A percentile compares a stretch with the other conserved stretches of the same genome.
These are phyloP conservation scores for Sminthurinus signatus DNA, from an alignment of 1,140 invertebrate genomes.

Conservation along the genomic window DNA sequence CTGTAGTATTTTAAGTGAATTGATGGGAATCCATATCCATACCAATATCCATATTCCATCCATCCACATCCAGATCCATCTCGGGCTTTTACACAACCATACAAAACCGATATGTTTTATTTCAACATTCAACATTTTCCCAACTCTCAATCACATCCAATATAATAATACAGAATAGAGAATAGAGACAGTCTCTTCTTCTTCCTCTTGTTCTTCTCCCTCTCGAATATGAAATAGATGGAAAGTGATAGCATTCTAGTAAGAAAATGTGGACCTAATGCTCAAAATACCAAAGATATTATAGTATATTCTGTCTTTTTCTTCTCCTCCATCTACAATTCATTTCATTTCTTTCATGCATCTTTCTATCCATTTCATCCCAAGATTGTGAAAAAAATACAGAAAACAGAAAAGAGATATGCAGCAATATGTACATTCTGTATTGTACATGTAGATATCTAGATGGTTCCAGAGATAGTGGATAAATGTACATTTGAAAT, in stretches of 20 bases:
- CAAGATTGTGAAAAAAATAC: too few species aligned
- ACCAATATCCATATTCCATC: slow-evolving; percentile 27
- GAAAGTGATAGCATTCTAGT: neutral
- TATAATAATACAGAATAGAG: neutral
- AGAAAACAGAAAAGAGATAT: too few species aligned
- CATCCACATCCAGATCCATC: slow-evolving; percentile 13
- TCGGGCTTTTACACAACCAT: neutral
- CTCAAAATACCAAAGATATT: slow-evolving; percentile 18
- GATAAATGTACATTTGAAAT: too few species aligned
- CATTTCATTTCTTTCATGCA: too few species aligned
- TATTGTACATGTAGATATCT: too few species aligned
- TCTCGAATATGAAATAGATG: neutral
- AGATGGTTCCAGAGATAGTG: too few species aligned
- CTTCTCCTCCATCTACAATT: too few species aligned
- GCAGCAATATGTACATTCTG: too few species aligned
- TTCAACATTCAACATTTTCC: slow-evolving; percentile 29
- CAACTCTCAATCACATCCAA: slow-evolving; percentile 7
- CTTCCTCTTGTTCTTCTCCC: too few species aligned
- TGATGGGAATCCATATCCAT: slow-evolving; percentile 29
- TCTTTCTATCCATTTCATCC: too few species aligned
- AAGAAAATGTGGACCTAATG: neutral
- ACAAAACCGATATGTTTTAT: slow-evolving; percentile 23
- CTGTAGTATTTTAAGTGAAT: neutral
- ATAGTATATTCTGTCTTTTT: too few species aligned
- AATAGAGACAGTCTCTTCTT: too few species aligned